Percentiles rank a stretch among this genome's conserved stretches.
Conservation (phyloP, 2,888 invertebrate species). For the Fragum sueziense region DNA sequence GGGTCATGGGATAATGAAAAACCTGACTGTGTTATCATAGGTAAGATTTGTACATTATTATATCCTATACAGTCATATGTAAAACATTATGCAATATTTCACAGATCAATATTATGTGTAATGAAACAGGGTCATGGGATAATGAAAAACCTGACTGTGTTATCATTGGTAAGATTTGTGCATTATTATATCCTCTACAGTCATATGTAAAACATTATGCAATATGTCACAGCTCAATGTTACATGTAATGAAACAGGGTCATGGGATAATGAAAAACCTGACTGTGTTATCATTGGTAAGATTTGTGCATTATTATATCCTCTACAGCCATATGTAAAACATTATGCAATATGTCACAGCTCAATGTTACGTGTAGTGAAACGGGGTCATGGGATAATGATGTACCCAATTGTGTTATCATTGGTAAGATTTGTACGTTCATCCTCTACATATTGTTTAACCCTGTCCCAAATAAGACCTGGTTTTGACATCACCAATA, state of each 20-base stretch:
- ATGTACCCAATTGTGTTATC: slow-evolving; percentile 11
- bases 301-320: no score
- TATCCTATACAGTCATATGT: no score
- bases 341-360: neutral
- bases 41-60: slow-evolving; percentile 25
- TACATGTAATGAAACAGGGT: slow-evolving; percentile 21
- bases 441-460: no score
- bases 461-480: no score
- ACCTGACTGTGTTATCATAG: slow-evolving; percentile 22
- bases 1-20: slow-evolving; percentile 23
- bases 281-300: slow-evolving; percentile 31
- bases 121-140: slow-evolving; percentile 25
- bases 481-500: no score
- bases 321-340: no score
- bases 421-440: slow-evolving; percentile 29
- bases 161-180: slow-evolving; percentile 28
- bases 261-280: slow-evolving; percentile 18
- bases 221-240: neutral
- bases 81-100: neutral
- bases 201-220: no score
- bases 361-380: slow-evolving; percentile 16
- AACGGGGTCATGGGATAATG: slow-evolving; percentile 27
- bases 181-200: no score
- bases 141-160: slow-evolving; percentile 10
- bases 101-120: slow-evolving; percentile 7